Base-by-base conservation (phyloP, 2,797 vertebrate species). In the Neomorphus geoffroyi region DNA sequence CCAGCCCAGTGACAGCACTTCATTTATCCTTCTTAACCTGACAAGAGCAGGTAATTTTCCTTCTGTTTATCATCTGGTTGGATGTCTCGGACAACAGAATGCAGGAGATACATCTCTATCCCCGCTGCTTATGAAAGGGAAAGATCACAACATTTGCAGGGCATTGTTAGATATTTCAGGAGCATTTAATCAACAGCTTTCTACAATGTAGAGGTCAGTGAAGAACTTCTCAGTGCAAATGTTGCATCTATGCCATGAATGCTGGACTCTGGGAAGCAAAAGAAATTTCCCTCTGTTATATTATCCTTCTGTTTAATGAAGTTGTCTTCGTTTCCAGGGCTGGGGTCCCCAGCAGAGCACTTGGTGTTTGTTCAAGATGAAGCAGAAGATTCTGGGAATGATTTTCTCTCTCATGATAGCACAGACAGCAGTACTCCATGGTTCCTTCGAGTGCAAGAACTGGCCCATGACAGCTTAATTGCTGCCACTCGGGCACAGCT, bases 381-480 rank as follows among this genome's bases (percentile, higher is more conserved):
- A 95, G 98, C 98, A 48, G 99, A 99, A 64, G 99, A 99, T 93
- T 98, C 98, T 91, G 98, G 98, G 51, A 98, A 97, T 94, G 99
- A 98, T 70, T 98, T 99, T 84, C 98, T 99, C 21, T 98, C 98
- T 22, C 98, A 98, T 72, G 99, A 99, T 72, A 98, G 98, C 48
- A 97, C 98, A 21, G 99, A 99, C 80, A 99, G 98, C 96, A 99
- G 98, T 69, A 98, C 99, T 45, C 99, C 99, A 4, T 99, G 99
- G 99, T 99, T 99, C 93, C 98, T 99, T 79, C 98, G 99, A 80
- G 99, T 99, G 35, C 99, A 99, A 93, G 99, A 99, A 95, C 95
- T 99, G 97, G 99, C 99, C 51, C 99, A 99, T 41, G 99, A 99
- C 98, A 99, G 99, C 97, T 98, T 99, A 93, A 99, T 99, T 21